phyloP scores from a whole-genome alignment of 2,113 vertebrate genomes.

The Calonectris borealis region DNA sequence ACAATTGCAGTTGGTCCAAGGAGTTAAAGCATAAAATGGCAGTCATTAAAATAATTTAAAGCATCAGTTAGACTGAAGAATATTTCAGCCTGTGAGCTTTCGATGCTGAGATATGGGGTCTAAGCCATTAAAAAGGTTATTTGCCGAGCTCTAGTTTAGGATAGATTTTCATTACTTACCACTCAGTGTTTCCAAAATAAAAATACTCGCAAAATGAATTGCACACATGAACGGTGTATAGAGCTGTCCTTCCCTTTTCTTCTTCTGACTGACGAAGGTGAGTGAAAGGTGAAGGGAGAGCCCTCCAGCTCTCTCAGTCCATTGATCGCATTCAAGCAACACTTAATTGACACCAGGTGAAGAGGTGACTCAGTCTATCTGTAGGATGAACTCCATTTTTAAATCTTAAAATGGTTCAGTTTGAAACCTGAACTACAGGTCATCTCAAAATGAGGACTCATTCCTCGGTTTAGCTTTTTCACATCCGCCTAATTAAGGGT shows the following conservation, averaged over 20 bases:
- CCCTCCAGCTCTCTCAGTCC: background rate
- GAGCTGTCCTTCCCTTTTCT: background rate
- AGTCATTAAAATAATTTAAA: background rate
- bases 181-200: background rate
- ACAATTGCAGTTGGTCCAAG: background rate
- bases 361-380: background rate
- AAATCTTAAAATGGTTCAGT: background rate
- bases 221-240: background rate
- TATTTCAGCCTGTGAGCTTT: background rate
- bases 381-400: background rate
- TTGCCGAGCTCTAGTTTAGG: background rate
- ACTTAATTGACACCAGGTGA: background rate
- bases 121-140: background rate
- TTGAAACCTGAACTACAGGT: background rate
- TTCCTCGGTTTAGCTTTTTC: background rate
- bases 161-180: background rate
- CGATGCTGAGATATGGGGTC: fast-evolving
- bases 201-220: background rate
- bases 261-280: background rate
- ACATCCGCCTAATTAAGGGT: background rate
- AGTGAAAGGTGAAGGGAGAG: background rate
- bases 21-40: background rate
- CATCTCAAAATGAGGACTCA: background rate
- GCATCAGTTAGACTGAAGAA: background rate
- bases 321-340: background rate